Conservation (phyloP, 2,888 invertebrate genomes). For the Cosmopolites sordidus region DNA sequence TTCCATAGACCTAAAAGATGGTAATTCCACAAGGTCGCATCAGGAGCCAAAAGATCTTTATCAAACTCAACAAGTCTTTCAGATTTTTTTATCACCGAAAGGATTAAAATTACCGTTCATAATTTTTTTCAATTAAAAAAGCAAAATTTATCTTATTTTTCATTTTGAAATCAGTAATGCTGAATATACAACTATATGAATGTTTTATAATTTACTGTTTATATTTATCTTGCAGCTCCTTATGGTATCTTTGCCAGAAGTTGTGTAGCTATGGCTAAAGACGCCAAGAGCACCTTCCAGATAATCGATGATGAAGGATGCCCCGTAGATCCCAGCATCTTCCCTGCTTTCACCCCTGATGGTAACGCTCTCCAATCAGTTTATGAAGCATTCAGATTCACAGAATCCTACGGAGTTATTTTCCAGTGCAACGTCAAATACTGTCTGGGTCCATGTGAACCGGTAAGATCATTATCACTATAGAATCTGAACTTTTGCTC, state of each 20-base stretch:
- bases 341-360: slow-evolving; percentile 87
- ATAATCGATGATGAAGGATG: slow-evolving; percentile 95
- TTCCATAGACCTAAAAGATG: no score
- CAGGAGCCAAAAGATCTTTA: no score
- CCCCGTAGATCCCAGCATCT: slow-evolving; percentile 88
- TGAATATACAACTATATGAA: no score
- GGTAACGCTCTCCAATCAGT: slow-evolving; percentile 86
- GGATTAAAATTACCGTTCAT: no score
- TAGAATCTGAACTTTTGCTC: not conserved
- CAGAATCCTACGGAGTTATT: slow-evolving; percentile 93
- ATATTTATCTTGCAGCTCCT: slow-evolving; percentile 66
- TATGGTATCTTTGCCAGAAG: slow-evolving; percentile 94
- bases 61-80: no score
- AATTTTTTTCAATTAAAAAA: no score
- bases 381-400: slow-evolving; percentile 93
- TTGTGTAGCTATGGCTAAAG: slow-evolving; percentile 95
- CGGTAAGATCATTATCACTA: slow-evolving; percentile 56
- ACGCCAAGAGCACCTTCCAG: slow-evolving; percentile 92
- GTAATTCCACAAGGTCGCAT: no score
- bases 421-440: slow-evolving; percentile 97
- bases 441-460: slow-evolving; percentile 90
- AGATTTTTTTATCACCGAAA: no score
- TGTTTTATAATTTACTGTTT: no score
- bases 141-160: no score
- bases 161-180: no score